A percentile compares a stretch with the other conserved stretches of the same genome.
Conservation (phyloP, 2,797 vertebrate genomes). For the Galaxias olidus region DNA sequence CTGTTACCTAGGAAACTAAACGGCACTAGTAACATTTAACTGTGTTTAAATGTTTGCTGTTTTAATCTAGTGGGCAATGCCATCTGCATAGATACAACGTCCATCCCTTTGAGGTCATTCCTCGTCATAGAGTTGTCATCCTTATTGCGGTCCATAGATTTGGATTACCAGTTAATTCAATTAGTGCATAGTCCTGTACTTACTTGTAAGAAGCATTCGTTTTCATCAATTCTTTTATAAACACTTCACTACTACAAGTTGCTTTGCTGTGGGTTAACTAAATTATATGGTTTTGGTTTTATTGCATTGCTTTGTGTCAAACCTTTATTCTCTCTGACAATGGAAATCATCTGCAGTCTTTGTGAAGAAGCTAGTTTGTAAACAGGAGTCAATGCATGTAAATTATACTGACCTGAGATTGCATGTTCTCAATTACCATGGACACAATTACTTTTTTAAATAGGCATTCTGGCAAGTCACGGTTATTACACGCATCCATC, state of each 20-base stretch:
- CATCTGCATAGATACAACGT: conserved; percentile 32
- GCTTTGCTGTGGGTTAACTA: too few species aligned
- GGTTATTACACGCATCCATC: conserved; percentile 44
- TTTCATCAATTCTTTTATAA: too few species aligned
- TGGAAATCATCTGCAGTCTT: not conserved
- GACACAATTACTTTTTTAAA: conserved; percentile 41
- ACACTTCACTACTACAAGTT: too few species aligned
- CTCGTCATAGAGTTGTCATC: conserved; percentile 19
- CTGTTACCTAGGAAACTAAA: conserved; percentile 82
- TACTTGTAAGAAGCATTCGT: too few species aligned
- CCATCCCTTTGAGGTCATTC: conserved; percentile 42
- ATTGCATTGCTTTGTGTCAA: too few species aligned
- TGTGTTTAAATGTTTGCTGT: conserved; percentile 68
- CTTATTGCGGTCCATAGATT: conserved; percentile 11
- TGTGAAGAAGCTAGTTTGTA: conserved; percentile 19
- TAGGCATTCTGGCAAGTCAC: conserved; percentile 40
- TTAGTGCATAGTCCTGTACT: too few species aligned
- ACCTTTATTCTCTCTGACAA: not conserved
- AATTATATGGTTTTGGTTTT: too few species aligned
- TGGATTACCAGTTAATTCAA: too few species aligned
- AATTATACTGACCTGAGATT: conserved; percentile 41
- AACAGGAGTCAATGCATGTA: conserved; percentile 21
- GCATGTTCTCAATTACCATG: conserved; percentile 54
- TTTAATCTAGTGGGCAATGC: conserved; percentile 60
- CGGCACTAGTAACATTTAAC: conserved; percentile 71